Percentiles rank a stretch among this genome's conserved stretches.
phyloP scores from a whole-genome alignment of 2,113 vertebrate genomes.

The Furnarius figulus region DNA sequence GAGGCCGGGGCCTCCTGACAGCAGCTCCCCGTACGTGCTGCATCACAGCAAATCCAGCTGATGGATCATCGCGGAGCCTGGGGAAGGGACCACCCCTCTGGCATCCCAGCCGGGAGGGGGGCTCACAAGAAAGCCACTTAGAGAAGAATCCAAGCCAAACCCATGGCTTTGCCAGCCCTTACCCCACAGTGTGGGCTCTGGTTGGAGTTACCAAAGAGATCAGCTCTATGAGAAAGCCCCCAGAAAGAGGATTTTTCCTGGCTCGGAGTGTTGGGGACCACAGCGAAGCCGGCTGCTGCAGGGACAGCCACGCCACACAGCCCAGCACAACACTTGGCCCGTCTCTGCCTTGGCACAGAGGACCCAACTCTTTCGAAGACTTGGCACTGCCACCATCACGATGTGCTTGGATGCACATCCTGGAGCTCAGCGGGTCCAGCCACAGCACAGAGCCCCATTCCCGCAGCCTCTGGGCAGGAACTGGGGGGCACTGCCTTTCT shows the following conservation, averaged over 20 bases:
- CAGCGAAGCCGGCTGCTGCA: accelerated
- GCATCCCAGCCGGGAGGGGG: background rate
- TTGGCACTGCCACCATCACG: background rate
- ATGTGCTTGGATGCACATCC: background rate
- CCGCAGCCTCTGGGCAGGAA: accelerated
- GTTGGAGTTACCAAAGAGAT: background rate
- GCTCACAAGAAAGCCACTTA: accelerated
- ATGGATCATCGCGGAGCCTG: accelerated
- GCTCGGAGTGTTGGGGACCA: accelerated
- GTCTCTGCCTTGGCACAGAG: background rate
- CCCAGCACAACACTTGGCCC: background rate
- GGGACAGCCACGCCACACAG: background rate
- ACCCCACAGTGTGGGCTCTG: accelerated
- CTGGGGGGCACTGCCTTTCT: accelerated
- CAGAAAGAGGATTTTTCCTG: background rate
- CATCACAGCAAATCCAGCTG: background rate
- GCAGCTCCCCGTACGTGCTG: background rate
- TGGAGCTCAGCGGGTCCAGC: background rate
- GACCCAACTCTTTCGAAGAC: background rate
- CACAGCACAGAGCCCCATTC: accelerated
- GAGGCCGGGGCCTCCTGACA: background rate
- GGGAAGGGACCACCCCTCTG: too few species aligned
- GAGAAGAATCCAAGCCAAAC: background rate
- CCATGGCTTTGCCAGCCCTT: background rate
- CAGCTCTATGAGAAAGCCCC: accelerated